Base-by-base conservation (phyloP, 2,113 vertebrate species). In the Salvelinus namaycush region DNA sequence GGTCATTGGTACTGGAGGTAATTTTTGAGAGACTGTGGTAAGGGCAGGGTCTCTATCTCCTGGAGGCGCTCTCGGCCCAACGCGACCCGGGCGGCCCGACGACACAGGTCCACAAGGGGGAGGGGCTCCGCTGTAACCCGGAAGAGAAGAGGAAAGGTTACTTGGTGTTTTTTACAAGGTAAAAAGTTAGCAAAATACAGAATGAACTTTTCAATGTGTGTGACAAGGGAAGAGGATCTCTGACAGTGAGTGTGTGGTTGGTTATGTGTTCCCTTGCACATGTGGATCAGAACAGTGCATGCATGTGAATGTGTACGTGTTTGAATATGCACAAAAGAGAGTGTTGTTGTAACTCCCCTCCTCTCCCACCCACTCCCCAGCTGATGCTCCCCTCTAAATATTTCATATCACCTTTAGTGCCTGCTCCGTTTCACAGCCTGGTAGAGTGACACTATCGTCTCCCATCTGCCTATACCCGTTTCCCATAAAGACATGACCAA, bases 1-100 rank as follows among this genome's bases (percentile, higher is more conserved):
- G 71, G 79, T 97, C 95, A 99, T 89, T 99, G 97, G 94, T 99
- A 99, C 79, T 98, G 98, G 92, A 99, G 96, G 92, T 99, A 99
- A 94, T 97, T 97, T 90, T 99, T 99, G 88, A 99, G 94, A 81
- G 98, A 95, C 82, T 96, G 96, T 81, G 98, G 98, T 91, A 99
- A 93, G 81, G 97, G 97, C 90, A 99, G 95, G 79, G 91, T 89
- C 85, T 96, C 90, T 83, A 99, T 98, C 92, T 97, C 96, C 83
- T 89, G 94, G 76, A 99, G 94, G 80, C 97, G 96, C 68, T 96
- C 96, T 79, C 97, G 95, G 83, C 98, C 97, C 65, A 99, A 89
- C 72, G 98, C 96, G 77, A 96, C 87, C 57, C 98, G 96, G 74
- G 98, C 95, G 1, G 96, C 95, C 88, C 98, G 95, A 79, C 97